Conservation (phyloP, 2,113 vertebrate species). For the Macheiramphus alcinus region DNA sequence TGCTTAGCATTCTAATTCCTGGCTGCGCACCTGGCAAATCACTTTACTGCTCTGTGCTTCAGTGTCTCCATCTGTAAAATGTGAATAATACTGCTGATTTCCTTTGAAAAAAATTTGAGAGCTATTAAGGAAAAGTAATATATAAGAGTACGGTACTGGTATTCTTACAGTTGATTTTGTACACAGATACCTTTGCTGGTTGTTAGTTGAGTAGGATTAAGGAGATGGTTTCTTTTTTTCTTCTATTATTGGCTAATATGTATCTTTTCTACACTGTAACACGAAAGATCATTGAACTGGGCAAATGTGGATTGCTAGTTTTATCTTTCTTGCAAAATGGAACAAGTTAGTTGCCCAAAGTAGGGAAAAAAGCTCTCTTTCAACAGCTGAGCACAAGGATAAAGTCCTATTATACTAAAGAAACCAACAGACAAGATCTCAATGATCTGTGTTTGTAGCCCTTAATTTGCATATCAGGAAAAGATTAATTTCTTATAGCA, state of each 20-base stretch:
- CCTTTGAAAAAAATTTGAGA: not conserved
- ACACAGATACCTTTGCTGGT: not conserved
- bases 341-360: not conserved
- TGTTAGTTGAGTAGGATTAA: not conserved
- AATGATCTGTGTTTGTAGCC: not conserved
- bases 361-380: not conserved
- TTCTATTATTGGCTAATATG: not conserved
- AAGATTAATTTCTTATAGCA: not conserved
- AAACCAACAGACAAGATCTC: not conserved
- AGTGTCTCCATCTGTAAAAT: not conserved
- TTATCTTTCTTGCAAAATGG: not conserved
- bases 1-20: conserved; percentile 9
- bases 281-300: not conserved
- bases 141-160: not conserved
- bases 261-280: not conserved
- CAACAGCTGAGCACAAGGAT: not conserved
- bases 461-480: not conserved
- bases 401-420: not conserved
- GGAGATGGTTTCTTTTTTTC: not conserved
- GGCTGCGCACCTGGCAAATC: not conserved
- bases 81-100: not conserved
- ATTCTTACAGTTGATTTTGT: not conserved
- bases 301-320: not conserved
- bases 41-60: not conserved
- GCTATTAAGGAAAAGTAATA: not conserved